Evolutionary conservation across 2,113 vertebrate genomes (phyloP), one percentile per base, ranked within the genome.

Genomic region (Perccottus glenii): DNA sequence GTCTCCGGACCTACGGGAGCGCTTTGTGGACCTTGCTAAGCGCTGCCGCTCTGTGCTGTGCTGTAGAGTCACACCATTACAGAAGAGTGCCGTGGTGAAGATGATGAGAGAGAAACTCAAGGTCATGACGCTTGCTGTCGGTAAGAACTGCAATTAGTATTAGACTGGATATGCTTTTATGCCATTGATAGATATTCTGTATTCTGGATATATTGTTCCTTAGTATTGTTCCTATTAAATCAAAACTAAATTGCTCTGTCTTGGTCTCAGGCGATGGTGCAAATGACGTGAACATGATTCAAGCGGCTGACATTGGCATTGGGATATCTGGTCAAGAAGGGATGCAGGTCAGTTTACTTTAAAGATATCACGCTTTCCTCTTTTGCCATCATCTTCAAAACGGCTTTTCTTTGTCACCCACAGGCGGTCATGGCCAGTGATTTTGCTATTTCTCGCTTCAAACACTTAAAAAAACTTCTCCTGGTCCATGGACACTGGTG

Each of bases 341-440:
- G 77, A 96, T 98, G 96, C 97, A 99, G 96, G 97, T 99, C 83
- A 72, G 83, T 52, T 46, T 47, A 5, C 33, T 27, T 59, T 3
- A 3, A 49, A 27, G 36, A 56, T 59, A 2, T 35, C 11, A 3
- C 49, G 32, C 6, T 38, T 68, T 59, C 36, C 45, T 65, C 11
- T 43, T 49, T 27, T 51, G 4, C 33, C 15, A 0, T 11, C 36
- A 36, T 35, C 6, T 40, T 33, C 8, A 32, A 45, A 6, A 5
- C 15, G 14, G 50, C 11, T 60, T 9, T 0, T 51, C 11, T 56
- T 35, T 81, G 52, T 69, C 33, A n/a, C 63, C 67, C 66, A 6
- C 88, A 99, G 97, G 97, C 97, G 0, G 95, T 96, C 77, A 98
- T 99, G 96, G 95, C 96, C 45, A 98, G 98, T 42, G 98, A 99